A percentile compares a stretch with the other conserved stretches of the same genome.
Evolutionary conservation across 2,113 vertebrate species (phyloP).

Genomic region (Oryzias celebensis): DNA sequence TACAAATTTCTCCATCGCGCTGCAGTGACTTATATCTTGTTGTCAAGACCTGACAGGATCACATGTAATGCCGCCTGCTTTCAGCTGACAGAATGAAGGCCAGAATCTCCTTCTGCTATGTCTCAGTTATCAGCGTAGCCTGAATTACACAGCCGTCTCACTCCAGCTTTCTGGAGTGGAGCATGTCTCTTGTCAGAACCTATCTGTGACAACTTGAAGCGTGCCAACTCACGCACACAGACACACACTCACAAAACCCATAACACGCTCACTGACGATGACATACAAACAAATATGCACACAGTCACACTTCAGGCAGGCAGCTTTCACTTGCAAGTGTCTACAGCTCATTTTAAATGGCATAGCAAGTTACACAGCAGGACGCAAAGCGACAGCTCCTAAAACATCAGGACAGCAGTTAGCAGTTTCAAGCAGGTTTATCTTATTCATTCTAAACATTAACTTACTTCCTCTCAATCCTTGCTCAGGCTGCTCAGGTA

Average conservation of each 20-base stretch:
- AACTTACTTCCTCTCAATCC: too few relatives aligned
- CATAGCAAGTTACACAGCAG: slow-evolving; percentile 45
- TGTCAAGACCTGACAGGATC: slow-evolving; percentile 48
- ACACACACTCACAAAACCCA: background rate
- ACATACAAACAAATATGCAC: slow-evolving; percentile 33
- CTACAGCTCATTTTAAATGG: slow-evolving; percentile 64
- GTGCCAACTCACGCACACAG: slow-evolving; percentile 6
- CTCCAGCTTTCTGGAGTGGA: slow-evolving; percentile 48
- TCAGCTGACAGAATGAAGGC: slow-evolving; percentile 53
- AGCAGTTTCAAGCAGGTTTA: too few relatives aligned
- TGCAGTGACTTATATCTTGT: slow-evolving; percentile 49
- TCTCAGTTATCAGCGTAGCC: slow-evolving; percentile 55
- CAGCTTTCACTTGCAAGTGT: slow-evolving; percentile 53
- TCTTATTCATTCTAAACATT: too few relatives aligned
- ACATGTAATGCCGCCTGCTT: slow-evolving; percentile 34
- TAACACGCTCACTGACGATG: slow-evolving; percentile 33
- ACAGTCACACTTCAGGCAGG: slow-evolving; percentile 55
- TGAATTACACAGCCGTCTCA: slow-evolving; percentile 62
- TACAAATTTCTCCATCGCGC: slow-evolving; percentile 35
- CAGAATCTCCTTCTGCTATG: slow-evolving; percentile 41
- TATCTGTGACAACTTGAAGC: slow-evolving; percentile 51
- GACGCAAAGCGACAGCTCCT: slow-evolving; percentile 50
- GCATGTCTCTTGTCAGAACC: slow-evolving; percentile 65
- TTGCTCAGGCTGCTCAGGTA: too few relatives aligned
- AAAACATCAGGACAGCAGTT: slow-evolving; percentile 13